A percentile compares a stretch with the other conserved stretches of the same genome.
phyloP scores from a whole-genome alignment of 2,113 vertebrate species.

The Caretta caretta region DNA sequence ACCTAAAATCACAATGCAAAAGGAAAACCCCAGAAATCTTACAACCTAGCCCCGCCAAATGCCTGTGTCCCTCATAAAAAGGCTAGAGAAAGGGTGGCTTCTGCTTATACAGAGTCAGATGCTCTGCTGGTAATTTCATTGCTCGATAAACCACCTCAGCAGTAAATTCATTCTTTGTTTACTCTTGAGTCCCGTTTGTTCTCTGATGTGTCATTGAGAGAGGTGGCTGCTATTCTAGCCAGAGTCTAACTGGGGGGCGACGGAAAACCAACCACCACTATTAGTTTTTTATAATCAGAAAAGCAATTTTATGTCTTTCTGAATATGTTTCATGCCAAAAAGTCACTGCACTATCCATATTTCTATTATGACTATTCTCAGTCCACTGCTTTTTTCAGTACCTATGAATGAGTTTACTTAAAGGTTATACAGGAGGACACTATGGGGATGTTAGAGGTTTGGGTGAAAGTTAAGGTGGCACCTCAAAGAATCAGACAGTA shows the following conservation, averaged over 20 bases:
- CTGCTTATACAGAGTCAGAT: not conserved
- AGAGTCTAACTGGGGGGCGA: not conserved
- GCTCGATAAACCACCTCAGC: not conserved
- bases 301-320: no score
- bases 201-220: not conserved
- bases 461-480: no score
- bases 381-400: no score
- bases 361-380: no score
- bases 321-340: no score
- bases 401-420: no score
- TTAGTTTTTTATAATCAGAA: no score
- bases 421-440: no score
- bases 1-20: not conserved
- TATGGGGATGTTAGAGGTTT: no score
- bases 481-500: no score
- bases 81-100: not conserved
- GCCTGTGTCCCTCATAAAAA: not conserved
- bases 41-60: fast-evolving
- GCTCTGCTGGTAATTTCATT: not conserved
- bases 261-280: not conserved
- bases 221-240: not conserved
- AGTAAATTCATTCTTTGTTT: not conserved
- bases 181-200: not conserved
- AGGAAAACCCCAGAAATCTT: not conserved
- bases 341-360: no score